Evolutionary conservation across 2,113 vertebrate species (phyloP).

Genomic region (Carassius gibelio): DNA sequence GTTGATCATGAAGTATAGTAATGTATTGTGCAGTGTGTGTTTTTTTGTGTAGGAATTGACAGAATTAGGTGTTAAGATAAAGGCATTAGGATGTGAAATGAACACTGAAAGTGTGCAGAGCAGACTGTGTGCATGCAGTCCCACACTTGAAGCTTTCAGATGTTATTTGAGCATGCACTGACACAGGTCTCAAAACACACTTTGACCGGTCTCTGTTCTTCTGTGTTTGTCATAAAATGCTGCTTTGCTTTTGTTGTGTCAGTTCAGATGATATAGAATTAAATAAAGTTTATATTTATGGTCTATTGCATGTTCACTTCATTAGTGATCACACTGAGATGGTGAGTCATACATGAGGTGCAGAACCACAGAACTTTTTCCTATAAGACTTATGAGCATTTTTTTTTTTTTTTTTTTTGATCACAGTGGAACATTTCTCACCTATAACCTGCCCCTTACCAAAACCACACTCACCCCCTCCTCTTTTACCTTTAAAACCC

Average conservation of each 20-base stretch:
- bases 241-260: conserved; percentile 25
- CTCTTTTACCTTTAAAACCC: neutral
- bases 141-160: conserved; percentile 15
- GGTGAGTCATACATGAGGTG: neutral
- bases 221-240: neutral
- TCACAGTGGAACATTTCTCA: conserved; percentile 57
- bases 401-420: neutral
- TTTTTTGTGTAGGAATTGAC: neutral
- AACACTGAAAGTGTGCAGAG: neutral
- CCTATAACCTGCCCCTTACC: conserved; percentile 4
- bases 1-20: neutral
- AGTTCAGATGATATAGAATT: conserved; percentile 65
- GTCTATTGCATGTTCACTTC: neutral
- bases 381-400: conserved; percentile 21
- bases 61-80: neutral
- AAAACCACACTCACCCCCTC: conserved; percentile 27
- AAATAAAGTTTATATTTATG: conserved; percentile 69
- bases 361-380: conserved; percentile 36
- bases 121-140: conserved; percentile 18
- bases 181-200: neutral
- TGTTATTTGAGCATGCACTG: neutral
- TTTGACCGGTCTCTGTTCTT: neutral
- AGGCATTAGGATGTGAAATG: neutral
- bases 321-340: neutral
- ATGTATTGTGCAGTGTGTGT: neutral